These are phyloP conservation scores for Leptinotarsa juncta DNA, from an alignment of 2,888 invertebrate genomes.

Conservation along the genomic window DNA sequence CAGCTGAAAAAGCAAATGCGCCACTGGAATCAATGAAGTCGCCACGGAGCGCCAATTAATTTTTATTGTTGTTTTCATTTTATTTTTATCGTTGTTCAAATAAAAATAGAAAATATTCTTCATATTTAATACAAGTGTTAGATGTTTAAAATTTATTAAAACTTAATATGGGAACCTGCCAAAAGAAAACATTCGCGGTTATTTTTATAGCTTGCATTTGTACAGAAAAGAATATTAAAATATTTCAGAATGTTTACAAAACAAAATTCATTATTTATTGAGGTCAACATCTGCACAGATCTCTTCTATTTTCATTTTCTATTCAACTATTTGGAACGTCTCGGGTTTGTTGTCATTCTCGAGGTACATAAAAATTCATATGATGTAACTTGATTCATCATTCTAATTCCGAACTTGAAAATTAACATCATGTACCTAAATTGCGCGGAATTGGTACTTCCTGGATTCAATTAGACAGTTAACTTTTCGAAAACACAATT, in stretches of 20 bases:
- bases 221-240: conserved; percentile 20
- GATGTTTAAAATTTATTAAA: conserved; percentile 1
- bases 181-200: neutral
- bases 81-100: too few species aligned
- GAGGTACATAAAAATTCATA: conserved; percentile 20
- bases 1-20: too few species aligned
- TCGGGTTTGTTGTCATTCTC: conserved; percentile 9
- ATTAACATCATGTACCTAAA: conserved; percentile 21
- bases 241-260: conserved; percentile 24
- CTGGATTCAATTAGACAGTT: conserved; percentile 22
- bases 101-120: too few species aligned
- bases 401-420: conserved; percentile 18
- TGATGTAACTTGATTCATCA: conserved; percentile 14
- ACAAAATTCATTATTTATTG: conserved; percentile 21
- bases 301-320: conserved; percentile 18
- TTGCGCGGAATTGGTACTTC: conserved; percentile 30
- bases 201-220: conserved; percentile 15
- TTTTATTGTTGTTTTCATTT: too few species aligned
- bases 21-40: too few species aligned
- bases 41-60: too few species aligned
- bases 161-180: neutral
- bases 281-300: conserved; percentile 17
- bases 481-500: conserved; percentile 19
- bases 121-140: neutral
- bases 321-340: conserved; percentile 3